Base-by-base conservation (phyloP, 1,140 invertebrate species). In the Calycopis cecrops region DNA sequence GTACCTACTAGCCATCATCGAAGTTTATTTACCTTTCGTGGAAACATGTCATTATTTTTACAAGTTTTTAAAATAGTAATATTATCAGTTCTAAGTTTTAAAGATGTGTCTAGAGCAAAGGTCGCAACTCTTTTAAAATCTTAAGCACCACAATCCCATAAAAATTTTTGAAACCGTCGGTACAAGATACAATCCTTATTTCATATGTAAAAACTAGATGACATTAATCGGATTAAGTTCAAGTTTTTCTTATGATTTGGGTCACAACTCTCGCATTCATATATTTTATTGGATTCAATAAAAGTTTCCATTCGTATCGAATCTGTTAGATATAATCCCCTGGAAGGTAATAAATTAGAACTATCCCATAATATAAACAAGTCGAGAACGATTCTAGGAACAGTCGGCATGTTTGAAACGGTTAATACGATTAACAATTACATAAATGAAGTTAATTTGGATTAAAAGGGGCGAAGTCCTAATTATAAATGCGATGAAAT, bases 261-360 rank as follows among this genome's bases (percentile, higher is more conserved):
- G 52, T 16, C 18, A 28, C 21, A 34, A 10, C 28, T 52, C 11
- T 33, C 35, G 35, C 16, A 38, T 21, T 34, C 28, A 34, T 53
- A 33, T 53, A 69, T 68, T 73, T 69, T 71, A 75, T 72, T 67
- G 56, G 61, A 55, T 34, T 54, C 53, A 62, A 74, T 73, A 70
- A 76, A 75, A 53, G 16, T 18, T 16, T 40, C 12, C 12, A 34
- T n/a, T n/a, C 37, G 51, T 10, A 53, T 53, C 38, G 37, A 53
- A 53, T 53, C 18, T 44, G 9, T 28, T 28, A n/a, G 9, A 40
- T 4, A 9, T 53, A 42, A 53, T 53, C 38, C 38, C 33, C 14
- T 34, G 18, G 38, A 42, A 40, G 28, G 37, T 40, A 17, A 42
- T 53, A 53, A 53, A 53, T 53, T 51, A 35, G 9, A 34, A 53